A percentile compares a stretch with the other conserved stretches of the same genome.
phyloP scores from a whole-genome alignment of 2,113 vertebrate genomes.

The Saguinus imperator region DNA sequence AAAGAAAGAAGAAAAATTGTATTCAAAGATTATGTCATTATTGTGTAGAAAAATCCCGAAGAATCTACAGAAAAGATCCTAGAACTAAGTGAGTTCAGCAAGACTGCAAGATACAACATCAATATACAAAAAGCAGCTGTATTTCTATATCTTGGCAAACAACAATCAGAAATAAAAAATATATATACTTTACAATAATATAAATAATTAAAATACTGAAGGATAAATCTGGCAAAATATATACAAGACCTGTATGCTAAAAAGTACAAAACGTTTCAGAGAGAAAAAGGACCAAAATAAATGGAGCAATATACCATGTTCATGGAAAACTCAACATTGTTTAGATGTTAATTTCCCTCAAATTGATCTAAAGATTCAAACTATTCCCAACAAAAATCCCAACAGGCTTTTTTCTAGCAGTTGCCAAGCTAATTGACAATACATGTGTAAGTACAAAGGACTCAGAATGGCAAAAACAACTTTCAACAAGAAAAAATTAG shows the following conservation, averaged over 20 bases:
- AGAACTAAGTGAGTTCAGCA: not conserved
- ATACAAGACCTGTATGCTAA: not conserved
- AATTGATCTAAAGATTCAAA: not conserved
- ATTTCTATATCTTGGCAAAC: not conserved
- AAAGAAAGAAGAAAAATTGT: not conserved
- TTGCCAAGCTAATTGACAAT: conserved; percentile 2
- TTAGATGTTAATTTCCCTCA: not conserved
- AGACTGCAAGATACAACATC: not conserved
- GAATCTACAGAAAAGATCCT: not conserved
- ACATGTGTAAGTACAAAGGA: not conserved
- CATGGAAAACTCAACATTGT: not conserved
- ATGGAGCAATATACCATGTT: not conserved
- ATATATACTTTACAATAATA: not conserved
- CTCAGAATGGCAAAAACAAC: not conserved
- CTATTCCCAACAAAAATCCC: not conserved
- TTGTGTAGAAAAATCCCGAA: conserved; percentile 5
- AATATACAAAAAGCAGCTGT: not conserved
- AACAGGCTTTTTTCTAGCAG: not conserved
- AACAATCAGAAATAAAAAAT: not conserved
- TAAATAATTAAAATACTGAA: not conserved
- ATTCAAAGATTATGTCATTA: not conserved
- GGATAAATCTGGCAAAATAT: not conserved
- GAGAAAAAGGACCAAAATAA: conserved; percentile 16
- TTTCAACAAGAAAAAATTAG: not conserved
- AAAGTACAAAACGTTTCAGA: not conserved